Conservation (phyloP, 1,140 invertebrate genomes). For the Bombus waltoni region DNA sequence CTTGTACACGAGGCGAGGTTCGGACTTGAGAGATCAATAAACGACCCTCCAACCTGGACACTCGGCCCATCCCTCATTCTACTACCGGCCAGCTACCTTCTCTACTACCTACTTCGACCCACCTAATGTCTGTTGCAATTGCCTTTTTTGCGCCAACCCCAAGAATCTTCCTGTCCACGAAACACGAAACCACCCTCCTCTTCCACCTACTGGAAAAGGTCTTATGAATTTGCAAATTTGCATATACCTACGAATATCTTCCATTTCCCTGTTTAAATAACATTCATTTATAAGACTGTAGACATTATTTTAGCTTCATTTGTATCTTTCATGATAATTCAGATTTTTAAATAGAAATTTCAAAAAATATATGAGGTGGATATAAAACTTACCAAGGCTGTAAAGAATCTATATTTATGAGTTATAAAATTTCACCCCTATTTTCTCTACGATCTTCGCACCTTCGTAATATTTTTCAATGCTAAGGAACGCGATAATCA, state of each 20-base stretch:
- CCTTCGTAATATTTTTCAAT: not conserved
- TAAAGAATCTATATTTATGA: not conserved
- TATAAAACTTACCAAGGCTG: not conserved
- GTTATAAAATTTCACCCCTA: not conserved
- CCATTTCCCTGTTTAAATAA: not conserved
- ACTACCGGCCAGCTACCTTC: constrained; percentile 68
- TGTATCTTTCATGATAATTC: not conserved
- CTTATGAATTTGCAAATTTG: constrained; percentile 9
- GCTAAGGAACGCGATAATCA: too few species aligned
- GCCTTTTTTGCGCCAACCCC: constrained; percentile 31
- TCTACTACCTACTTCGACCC: constrained; percentile 54
- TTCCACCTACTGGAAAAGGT: not conserved
- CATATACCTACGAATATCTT: not conserved
- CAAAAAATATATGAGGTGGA: not conserved
- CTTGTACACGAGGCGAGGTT: constrained; percentile 80
- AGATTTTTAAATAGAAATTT: not conserved
- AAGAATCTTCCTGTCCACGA: not conserved
- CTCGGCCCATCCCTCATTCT: constrained; percentile 75
- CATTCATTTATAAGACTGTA: not conserved
- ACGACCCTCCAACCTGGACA: constrained; percentile 82
- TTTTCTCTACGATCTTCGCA: not conserved
- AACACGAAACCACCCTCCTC: not conserved
- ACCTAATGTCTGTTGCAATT: constrained; percentile 55
- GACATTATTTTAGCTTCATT: not conserved
- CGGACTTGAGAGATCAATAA: constrained; percentile 84